phyloP scores from a whole-genome alignment of 2,797 vertebrate species.

The Sparus aurata region DNA sequence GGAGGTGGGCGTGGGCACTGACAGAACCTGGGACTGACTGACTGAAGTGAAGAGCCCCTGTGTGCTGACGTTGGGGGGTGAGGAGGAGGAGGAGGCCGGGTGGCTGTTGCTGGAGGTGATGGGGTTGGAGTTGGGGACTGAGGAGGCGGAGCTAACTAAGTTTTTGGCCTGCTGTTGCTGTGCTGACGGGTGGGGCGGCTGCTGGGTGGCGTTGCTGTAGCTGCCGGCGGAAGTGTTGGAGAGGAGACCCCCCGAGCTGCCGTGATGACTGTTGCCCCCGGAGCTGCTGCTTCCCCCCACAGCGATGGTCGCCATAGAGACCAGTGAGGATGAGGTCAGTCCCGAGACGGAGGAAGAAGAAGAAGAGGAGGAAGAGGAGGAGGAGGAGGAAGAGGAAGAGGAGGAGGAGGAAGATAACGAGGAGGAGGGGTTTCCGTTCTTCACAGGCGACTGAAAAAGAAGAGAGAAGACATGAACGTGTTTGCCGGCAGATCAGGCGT shows the following conservation, averaged over 20 bases:
- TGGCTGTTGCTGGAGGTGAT: slow-evolving; percentile 69
- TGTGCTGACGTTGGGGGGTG: slow-evolving; percentile 74
- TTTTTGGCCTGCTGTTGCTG: slow-evolving; percentile 75
- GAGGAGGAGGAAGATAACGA: slow-evolving; percentile 81
- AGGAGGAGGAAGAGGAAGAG: slow-evolving; percentile 80
- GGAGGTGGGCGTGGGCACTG: slow-evolving; percentile 62
- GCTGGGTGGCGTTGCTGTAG: slow-evolving; percentile 87
- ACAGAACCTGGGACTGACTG: slow-evolving; percentile 59
- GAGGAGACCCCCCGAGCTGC: slow-evolving; percentile 73
- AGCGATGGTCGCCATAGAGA: slow-evolving; percentile 77
- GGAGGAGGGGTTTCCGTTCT: slow-evolving; percentile 91
- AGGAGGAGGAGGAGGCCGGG: slow-evolving; percentile 61
- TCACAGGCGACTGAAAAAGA: slow-evolving; percentile 89
- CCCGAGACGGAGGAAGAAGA: slow-evolving; percentile 82
- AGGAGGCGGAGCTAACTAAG: slow-evolving; percentile 55
- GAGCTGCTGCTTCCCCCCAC: slow-evolving; percentile 59
- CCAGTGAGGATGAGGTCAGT: slow-evolving; percentile 79
- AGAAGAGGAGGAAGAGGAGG: slow-evolving; percentile 81
- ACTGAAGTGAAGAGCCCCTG: slow-evolving; percentile 72
- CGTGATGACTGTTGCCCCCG: slow-evolving; percentile 70
- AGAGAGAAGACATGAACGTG: not conserved
- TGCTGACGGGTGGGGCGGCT: slow-evolving; percentile 65
- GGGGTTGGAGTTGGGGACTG: slow-evolving; percentile 48
- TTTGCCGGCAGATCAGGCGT: no score
- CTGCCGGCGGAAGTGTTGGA: slow-evolving; percentile 79